Evolutionary conservation across 2,113 vertebrate species (phyloP).

Genomic region (Psittacula cyanocephala): DNA sequence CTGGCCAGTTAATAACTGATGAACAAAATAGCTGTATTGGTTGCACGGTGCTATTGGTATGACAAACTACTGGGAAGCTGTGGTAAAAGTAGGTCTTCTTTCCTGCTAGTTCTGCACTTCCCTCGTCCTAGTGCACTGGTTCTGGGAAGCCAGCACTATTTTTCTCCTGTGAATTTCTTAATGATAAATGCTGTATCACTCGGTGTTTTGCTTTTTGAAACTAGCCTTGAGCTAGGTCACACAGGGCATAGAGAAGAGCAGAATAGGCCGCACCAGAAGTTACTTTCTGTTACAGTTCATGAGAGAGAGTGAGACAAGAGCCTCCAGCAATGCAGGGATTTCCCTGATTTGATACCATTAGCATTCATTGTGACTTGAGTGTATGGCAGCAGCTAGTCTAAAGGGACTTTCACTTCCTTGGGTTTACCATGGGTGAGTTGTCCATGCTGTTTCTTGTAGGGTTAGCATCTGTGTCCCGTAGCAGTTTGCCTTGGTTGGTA

Average conservation of each 20-base stretch:
- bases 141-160: neutral
- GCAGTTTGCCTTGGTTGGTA: neutral
- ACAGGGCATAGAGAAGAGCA: neutral
- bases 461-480: neutral
- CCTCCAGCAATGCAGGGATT: neutral
- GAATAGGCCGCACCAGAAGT: neutral
- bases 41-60: neutral
- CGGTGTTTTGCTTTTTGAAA: neutral
- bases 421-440: neutral
- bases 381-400: neutral
- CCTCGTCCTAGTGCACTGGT: neutral
- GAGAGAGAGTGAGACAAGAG: neutral
- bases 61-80: neutral
- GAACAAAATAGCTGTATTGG: neutral
- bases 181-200: neutral
- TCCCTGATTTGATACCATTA: neutral
- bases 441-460: neutral
- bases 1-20: conserved; percentile 51
- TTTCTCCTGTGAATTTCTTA: neutral
- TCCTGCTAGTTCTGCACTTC: neutral
- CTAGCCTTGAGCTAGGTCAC: neutral
- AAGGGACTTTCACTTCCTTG: neutral
- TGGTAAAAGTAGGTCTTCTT: neutral
- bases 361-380: neutral
- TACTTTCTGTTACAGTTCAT: neutral